Percentiles rank a stretch among this genome's conserved stretches.
Conservation (phyloP, 2,797 vertebrate species). For the Cuculus canorus region DNA sequence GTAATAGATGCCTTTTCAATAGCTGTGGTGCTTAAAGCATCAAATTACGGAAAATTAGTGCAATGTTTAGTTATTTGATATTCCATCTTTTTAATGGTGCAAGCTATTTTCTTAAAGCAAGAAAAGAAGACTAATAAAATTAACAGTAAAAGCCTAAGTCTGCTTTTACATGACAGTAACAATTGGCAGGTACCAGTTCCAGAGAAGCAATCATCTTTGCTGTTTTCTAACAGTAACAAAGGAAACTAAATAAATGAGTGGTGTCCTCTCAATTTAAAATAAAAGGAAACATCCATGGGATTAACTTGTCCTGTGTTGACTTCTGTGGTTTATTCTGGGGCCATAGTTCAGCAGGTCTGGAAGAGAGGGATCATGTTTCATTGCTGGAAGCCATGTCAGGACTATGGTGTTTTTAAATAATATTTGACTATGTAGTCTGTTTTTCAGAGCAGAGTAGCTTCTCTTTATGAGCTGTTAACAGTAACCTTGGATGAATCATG, state of each 20-base stretch:
- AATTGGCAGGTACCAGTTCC: neutral
- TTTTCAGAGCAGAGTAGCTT: neutral
- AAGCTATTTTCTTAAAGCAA: neutral
- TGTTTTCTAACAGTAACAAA: neutral
- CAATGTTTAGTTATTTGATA: neutral
- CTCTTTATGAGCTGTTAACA: neutral
- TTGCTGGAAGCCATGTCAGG: neutral
- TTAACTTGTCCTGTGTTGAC: neutral
- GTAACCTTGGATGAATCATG: neutral
- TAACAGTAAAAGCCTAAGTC: neutral
- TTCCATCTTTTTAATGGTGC: neutral
- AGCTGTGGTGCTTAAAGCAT: neutral
- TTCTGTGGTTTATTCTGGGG: neutral
- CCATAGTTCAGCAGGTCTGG: neutral
- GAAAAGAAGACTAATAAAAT: neutral
- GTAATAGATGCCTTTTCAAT: neutral
- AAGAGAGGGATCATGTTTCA: rapidly evolving
- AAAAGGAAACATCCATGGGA: neutral
- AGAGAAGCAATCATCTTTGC: neutral
- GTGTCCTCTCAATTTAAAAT: neutral
- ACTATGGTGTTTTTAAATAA: neutral
- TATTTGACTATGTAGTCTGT: neutral
- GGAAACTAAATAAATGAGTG: neutral
- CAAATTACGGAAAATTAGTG: neutral
- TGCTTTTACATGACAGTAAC: neutral